Evolutionary conservation across 2,888 invertebrate genomes (phyloP).

Genomic region (Melinaea menophilus): DNA sequence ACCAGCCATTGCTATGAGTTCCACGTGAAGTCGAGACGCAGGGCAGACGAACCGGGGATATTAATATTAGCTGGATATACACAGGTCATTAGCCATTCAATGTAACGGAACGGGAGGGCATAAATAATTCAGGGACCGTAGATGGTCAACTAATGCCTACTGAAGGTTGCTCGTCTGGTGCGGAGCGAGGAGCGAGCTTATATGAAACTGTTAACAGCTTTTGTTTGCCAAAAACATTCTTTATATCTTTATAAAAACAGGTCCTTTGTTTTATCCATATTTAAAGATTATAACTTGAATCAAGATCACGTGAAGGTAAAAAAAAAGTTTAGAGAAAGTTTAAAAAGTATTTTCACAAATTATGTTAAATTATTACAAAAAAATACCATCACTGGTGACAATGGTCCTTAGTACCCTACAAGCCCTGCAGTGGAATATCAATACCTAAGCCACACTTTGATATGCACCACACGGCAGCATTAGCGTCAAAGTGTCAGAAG

Average conservation of each 20-base stretch:
- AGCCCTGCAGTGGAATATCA: conserved; percentile 22
- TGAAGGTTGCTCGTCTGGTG: conserved; percentile 26
- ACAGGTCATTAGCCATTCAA: conserved; percentile 67
- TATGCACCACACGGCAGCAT: conserved; percentile 27
- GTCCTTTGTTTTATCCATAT: no score
- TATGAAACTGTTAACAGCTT: background rate
- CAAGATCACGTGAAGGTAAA: no score
- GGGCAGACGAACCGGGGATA: conserved; percentile 39
- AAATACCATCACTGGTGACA: background rate
- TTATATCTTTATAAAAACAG: no score
- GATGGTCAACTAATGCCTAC: conserved; percentile 42
- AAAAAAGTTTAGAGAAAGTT: no score
- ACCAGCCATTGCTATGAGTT: conserved; percentile 24
- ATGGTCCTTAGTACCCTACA: conserved; percentile 5
- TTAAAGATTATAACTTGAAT: no score
- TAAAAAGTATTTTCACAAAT: no score
- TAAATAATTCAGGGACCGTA: conserved; percentile 60
- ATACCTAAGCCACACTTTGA: conserved; percentile 21
- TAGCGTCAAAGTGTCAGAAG: conserved; percentile 28
- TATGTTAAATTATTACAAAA: no score
- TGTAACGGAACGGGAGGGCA: conserved; percentile 65
- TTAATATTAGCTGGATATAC: conserved; percentile 53
- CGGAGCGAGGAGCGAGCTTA: conserved; percentile 22
- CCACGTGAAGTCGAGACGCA: conserved; percentile 34
- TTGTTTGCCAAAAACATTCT: no score